Percentiles rank a stretch among this genome's conserved stretches.
These are phyloP conservation scores for Himalopsyche japonica DNA, from an alignment of 2,888 invertebrate genomes.

Conservation along the genomic window DNA sequence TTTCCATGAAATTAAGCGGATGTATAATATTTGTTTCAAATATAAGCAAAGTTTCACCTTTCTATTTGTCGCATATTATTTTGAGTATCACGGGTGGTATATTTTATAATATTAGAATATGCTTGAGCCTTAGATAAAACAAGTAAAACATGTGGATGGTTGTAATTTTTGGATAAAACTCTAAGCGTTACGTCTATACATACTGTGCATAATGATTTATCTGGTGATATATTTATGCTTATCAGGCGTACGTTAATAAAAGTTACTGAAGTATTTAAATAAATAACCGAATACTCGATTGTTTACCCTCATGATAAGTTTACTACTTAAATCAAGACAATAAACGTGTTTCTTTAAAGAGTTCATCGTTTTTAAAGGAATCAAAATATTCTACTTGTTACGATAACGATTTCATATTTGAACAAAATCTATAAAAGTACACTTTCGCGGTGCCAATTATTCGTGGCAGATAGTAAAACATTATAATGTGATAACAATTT, in stretches of 20 bases:
- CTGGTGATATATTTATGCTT: background rate
- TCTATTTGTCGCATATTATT: background rate
- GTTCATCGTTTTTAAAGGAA: no score
- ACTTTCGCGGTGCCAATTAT: no score
- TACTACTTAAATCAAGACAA: background rate
- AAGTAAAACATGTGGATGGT: background rate
- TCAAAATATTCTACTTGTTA: no score
- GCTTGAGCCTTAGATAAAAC: background rate
- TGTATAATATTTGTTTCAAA: background rate
- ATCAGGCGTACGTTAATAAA: background rate
- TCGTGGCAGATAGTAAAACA: no score
- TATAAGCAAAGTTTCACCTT: background rate
- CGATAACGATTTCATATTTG: no score
- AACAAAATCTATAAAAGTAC: no score
- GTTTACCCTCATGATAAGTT: background rate
- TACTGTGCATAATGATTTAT: background rate
- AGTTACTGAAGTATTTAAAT: background rate
- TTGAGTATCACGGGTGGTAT: background rate
- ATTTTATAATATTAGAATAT: background rate
- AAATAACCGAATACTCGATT: background rate
- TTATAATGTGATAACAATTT: no score
- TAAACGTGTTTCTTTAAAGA: no score
- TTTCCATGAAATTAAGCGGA: background rate
- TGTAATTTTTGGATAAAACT: background rate
- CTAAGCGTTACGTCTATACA: background rate